Evolutionary conservation across 2,797 vertebrate genomes (phyloP).

Genomic region (Melanotaenia parkinsoni): DNA sequence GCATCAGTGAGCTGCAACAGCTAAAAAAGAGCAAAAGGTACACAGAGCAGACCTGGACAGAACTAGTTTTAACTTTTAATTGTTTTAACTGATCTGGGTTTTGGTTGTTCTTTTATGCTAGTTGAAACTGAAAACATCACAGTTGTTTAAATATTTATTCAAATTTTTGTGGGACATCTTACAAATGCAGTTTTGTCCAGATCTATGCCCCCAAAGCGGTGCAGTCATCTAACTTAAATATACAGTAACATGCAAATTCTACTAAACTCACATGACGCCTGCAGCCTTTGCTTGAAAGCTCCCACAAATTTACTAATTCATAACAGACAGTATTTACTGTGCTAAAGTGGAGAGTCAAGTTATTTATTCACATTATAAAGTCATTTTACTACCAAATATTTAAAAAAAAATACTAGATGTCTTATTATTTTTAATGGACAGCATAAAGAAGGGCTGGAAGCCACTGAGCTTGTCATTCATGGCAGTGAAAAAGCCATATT

Average conservation of each 20-base stretch:
- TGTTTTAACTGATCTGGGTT: background rate
- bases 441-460: constrained; percentile 20
- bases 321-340: background rate
- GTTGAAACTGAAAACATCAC: background rate
- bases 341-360: background rate
- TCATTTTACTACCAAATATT: constrained; percentile 10
- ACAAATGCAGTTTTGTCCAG: background rate
- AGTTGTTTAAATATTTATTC: background rate
- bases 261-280: background rate
- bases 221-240: background rate
- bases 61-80: background rate
- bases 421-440: constrained; percentile 25
- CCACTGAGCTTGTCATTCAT: constrained; percentile 29
- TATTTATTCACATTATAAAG: background rate
- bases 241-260: background rate
- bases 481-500: constrained; percentile 41
- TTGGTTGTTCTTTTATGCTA: background rate
- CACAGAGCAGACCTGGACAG: constrained; percentile 36
- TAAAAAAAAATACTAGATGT: background rate
- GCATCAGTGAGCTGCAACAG: constrained; percentile 64
- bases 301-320: background rate
- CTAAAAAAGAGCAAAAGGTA: constrained; percentile 72
- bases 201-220: background rate
- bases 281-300: background rate
- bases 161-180: background rate